Conservation (phyloP, 2,797 vertebrate species). For the Anniella stebbinsi region DNA sequence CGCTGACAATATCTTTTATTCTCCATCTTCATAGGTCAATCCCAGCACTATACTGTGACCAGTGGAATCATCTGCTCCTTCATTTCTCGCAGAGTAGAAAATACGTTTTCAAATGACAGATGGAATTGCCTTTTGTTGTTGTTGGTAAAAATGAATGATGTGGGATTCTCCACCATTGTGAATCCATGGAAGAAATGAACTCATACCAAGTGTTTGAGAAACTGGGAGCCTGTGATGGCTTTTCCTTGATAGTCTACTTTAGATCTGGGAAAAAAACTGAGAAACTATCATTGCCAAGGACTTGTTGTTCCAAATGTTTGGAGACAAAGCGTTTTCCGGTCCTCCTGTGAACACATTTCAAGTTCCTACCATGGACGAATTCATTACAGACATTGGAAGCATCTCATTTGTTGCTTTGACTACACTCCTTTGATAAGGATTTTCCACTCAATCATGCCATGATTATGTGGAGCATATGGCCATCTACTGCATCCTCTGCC, state of each 20-base stretch:
- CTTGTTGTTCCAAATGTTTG: neutral
- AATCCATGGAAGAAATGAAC: neutral
- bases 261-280: neutral
- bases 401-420: neutral
- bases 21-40: slow-evolving; percentile 7
- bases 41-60: slow-evolving; percentile 62
- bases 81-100: fast-evolving
- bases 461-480: neutral
- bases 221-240: neutral
- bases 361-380: neutral
- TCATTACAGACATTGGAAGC: neutral
- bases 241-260: neutral
- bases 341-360: neutral
- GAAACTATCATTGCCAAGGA: neutral
- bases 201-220: neutral
- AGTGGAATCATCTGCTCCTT: fast-evolving
- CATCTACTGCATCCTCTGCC: neutral
- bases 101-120: neutral
- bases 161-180: neutral
- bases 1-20: neutral
- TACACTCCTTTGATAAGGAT: neutral
- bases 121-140: neutral
- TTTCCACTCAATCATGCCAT: neutral
- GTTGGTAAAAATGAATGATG: neutral
- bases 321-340: neutral